Base-by-base conservation (phyloP, 2,797 vertebrate genomes). In the Aselliscus stoliczkanus region DNA sequence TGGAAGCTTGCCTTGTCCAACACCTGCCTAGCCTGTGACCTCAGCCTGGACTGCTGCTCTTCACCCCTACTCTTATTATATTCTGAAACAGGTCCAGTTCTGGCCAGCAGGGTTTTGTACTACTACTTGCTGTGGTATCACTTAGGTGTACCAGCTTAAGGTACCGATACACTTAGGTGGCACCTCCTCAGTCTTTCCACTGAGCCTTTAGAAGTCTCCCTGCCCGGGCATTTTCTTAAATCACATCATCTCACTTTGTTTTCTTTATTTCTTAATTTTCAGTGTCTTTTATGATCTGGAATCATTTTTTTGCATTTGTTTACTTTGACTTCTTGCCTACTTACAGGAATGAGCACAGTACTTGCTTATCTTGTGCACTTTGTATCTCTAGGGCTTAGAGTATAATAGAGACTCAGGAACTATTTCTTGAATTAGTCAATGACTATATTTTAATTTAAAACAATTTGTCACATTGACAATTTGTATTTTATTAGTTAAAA, bases 401-500 rank as follows among this genome's bases (percentile, higher is more conserved):
- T 88, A 29, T 58, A 39, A 31, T 67, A 58, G 56, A 69, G 82
- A 56, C 13, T 64, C 44, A 42, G 12, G 64, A 29, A 85, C 50
- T 83, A 42, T 39, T 87, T 58, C 39, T 56, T 88, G 42, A 88
- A 84, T 69, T 88, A 94, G 64, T 54, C 27, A 42, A 67, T 58
- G 62, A 72, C 31, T 65, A 11, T 58, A 60, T 82, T 93, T 93
- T 84, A 80, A 90, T 34, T 81, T 65, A 76, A 93, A 69, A 88
- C 34, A 65, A 88, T 83, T 88, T 90, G 62, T 90, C 42, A 69
- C 17, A 18, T 18, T 44, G 15, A 62, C 64, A 37, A 94, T 62
- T 88, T 77, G 4, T 88, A 44, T 80, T 93, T 86, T 89, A 56
- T 64, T 65, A 52, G 72, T 80, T 70, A 72, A 92, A 94, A 90